Percentiles rank a stretch among this genome's conserved stretches.
Conservation (phyloP, 2,888 invertebrate genomes). For the Ectemnius cavifrons region DNA sequence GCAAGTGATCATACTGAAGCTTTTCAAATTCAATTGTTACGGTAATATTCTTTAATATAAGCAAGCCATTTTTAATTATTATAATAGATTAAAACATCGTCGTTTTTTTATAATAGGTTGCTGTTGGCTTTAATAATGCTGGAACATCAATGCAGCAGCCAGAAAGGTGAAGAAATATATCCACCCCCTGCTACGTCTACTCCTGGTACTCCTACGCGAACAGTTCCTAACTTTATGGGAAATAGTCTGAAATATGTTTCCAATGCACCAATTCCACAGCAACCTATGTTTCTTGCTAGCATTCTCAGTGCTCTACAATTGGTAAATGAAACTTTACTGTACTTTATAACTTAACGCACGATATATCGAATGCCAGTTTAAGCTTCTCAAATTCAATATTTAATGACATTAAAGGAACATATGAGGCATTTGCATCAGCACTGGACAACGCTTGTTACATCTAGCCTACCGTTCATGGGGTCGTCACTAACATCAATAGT, state of each 20-base stretch:
- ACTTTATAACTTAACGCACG: neutral
- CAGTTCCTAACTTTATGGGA: slow-evolving; percentile 69
- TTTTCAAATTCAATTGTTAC: slow-evolving; percentile 84
- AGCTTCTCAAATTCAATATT: slow-evolving; percentile 10
- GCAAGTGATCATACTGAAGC: slow-evolving; percentile 84
- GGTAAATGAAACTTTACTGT: slow-evolving; percentile 53
- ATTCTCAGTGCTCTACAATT: slow-evolving; percentile 87
- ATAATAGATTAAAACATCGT: neutral
- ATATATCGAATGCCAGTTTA: neutral
- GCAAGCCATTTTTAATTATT: neutral
- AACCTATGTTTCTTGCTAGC: slow-evolving; percentile 90
- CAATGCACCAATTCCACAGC: slow-evolving; percentile 85
- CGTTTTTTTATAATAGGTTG: slow-evolving; percentile 77
- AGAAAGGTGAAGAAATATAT: slow-evolving; percentile 78
- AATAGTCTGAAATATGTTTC: slow-evolving; percentile 81
- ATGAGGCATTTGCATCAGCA: slow-evolving; percentile 88
- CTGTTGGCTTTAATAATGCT: slow-evolving; percentile 86
- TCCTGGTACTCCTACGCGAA: slow-evolving; percentile 67
- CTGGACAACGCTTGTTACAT: slow-evolving; percentile 90
- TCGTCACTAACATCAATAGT: slow-evolving; percentile 88
- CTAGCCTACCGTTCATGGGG: slow-evolving; percentile 89
- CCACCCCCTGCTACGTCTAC: slow-evolving; percentile 58
- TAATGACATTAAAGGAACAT: slow-evolving; percentile 79
- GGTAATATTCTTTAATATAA: slow-evolving; percentile 69
- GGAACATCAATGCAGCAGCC: slow-evolving; percentile 84